Evolutionary conservation across 2,113 vertebrate species (phyloP), one percentile per base, ranked within the genome.

Genomic region (Sprattus sprattus): DNA sequence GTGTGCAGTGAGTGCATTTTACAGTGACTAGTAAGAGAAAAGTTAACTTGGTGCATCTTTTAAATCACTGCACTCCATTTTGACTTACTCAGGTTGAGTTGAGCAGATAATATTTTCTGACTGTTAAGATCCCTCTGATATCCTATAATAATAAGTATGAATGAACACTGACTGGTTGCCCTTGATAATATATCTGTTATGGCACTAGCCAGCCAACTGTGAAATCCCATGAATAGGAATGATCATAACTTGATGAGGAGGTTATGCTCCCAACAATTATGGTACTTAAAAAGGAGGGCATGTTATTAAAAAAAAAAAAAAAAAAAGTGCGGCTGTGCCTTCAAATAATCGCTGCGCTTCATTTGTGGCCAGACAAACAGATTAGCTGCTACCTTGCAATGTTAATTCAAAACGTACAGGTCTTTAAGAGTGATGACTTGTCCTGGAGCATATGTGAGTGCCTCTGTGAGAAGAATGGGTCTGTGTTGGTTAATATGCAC

Each of bases 221-320:
- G 32, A 78, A 78, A 39, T 78, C 32, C 28, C 71, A 28, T 78
- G 71, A 39, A 78, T 78, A 78, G 71, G 44, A 78, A 78, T 78
- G 15, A n/a, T 5, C 10, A 78, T 78, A 6, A 15, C 71, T 75
- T 28, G 13, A 39, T 78, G 28, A 39, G 32, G 10, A 16, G 13
- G 10, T 13, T 78, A 6, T 78, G 71, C 10, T 32, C 71, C 44
- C 5, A 78, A 60, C 54, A 60, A 78, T 78, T 78, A 78, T 78
- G 71, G 10, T 39, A 78, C 32, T 78, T 78, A 16, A 32, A 32
- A 39, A 78, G 28, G 71, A 78, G 71, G 71, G 28, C 25, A 78
- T 39, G 39, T 78, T 3, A 78, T 78, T 15, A 0, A 39, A 39
- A 39, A 16, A 44, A 75, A 49, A 49, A 49, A 49, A 49, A 49